These are phyloP conservation scores for Dolichotis patagonum DNA, from an alignment of 2,113 vertebrate species.

Conservation along the genomic window DNA sequence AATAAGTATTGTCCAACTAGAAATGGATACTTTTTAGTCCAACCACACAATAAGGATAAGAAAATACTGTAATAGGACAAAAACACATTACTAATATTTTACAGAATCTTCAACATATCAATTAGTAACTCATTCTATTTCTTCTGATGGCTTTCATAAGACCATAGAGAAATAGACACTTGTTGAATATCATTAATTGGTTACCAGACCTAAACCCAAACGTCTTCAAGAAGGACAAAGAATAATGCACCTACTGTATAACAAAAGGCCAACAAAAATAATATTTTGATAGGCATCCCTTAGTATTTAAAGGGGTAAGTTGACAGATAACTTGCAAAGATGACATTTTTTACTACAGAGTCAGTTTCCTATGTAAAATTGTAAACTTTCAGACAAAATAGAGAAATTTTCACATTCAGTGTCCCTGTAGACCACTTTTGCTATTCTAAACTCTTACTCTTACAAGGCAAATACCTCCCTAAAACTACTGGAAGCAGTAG, in stretches of 20 bases:
- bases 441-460: neutral
- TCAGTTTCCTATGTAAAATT: neutral
- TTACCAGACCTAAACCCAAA: slow-evolving; percentile 1
- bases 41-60: neutral
- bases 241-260: neutral
- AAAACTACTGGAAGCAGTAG: neutral
- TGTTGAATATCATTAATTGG: slow-evolving; percentile 41
- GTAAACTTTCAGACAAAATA: slow-evolving; percentile 19
- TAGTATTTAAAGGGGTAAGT: neutral
- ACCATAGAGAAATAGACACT: slow-evolving; percentile 36
- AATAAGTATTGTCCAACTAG: neutral
- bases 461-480: neutral
- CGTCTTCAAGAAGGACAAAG: slow-evolving; percentile 38
- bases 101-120: slow-evolving; percentile 4
- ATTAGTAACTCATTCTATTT: slow-evolving; percentile 60
- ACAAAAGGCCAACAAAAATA: slow-evolving; percentile 34
- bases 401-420: slow-evolving; percentile 15
- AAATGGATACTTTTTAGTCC: neutral
- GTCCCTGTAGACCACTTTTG: slow-evolving; percentile 10
- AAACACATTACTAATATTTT: neutral
- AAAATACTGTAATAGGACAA: neutral
- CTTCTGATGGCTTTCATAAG: neutral
- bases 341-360: slow-evolving; percentile 21
- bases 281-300: neutral
- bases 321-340: slow-evolving; percentile 28